Conservation (phyloP, 53 echinoderm and acorn worm species). For the Antedon mediterranea region DNA sequence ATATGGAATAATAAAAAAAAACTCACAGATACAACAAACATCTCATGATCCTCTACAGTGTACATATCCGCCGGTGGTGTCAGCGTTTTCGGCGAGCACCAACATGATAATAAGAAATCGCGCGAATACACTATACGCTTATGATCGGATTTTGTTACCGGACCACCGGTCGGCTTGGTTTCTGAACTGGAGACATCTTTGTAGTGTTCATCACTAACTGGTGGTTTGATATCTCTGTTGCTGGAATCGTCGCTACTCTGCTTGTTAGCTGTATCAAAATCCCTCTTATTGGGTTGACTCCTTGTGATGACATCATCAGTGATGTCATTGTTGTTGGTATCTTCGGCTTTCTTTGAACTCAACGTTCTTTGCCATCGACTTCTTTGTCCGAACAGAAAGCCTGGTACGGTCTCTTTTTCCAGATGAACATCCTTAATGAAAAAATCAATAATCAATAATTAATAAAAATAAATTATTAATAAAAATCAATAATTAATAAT, state of each 20-base stretch:
- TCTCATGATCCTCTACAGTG: background rate
- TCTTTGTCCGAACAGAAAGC: background rate
- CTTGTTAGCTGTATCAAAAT: too few relatives aligned
- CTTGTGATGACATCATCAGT: background rate
- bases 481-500: too few relatives aligned
- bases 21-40: background rate
- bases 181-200: too few relatives aligned
- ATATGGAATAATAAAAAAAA: too few relatives aligned
- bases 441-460: background rate
- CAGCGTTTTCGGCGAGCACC: background rate
- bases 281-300: too few relatives aligned
- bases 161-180: too few relatives aligned
- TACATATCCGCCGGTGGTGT: background rate
- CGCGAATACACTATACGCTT: background rate
- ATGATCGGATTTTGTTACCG: too few relatives aligned
- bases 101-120: background rate
- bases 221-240: too few relatives aligned
- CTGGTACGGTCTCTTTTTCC: background rate
- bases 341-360: background rate
- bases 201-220: too few relatives aligned
- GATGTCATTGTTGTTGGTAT: background rate
- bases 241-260: too few relatives aligned
- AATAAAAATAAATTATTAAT: too few relatives aligned
- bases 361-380: background rate
- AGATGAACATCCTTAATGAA: background rate